Evolutionary conservation across 2,113 vertebrate species (phyloP), one percentile per base, ranked within the genome.

Genomic region (Gopherus evgoodei): DNA sequence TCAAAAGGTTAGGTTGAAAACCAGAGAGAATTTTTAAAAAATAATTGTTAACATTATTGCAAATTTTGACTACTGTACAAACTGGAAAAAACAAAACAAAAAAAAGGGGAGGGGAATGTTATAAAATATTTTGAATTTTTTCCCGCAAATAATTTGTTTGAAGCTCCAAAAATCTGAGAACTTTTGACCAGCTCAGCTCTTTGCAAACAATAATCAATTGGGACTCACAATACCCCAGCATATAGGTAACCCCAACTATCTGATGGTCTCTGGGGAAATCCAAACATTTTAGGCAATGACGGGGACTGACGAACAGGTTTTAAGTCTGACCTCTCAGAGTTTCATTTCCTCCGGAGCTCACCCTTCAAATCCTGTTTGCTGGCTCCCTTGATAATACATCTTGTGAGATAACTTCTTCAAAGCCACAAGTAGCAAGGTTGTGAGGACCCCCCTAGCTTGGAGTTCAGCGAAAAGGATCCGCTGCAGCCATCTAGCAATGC

Each of bases 221-320:
- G 1, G 1, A 52, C 44, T 49, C 27, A 2, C n/a, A 47, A 38
- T 31, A 24, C 69, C 2, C 1, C 5, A 31, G 35, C 13, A 65
- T 13, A n/a, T 19, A 52, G 57, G 10, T 38, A 84, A 13, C 31
- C 21, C 59, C 78, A 81, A 38, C 75, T 44, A 29, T 5, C 8
- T 78, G 57, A 59, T 72, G 78, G 2, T 29, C 29, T 53, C 11
- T 53, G 29, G 31, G 50, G 62, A 50, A 53, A 7, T 3, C 21
- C 54, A 3, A 1, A 3, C 7, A 16, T 42, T 72, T 42, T 42
- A n/a, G 9, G 11, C 24, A 11, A 5, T 8, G 65, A 56, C 1
- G 0, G n/a, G 47, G 3, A 79, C 59, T 75, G 21, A 75, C n/a
- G n/a, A 38, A n/a, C n/a, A 42, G 10, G 8, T 38, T 75, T n/a